Evolutionary conservation across 2,888 invertebrate genomes (phyloP).

Genomic region (Orthosia incerta): DNA sequence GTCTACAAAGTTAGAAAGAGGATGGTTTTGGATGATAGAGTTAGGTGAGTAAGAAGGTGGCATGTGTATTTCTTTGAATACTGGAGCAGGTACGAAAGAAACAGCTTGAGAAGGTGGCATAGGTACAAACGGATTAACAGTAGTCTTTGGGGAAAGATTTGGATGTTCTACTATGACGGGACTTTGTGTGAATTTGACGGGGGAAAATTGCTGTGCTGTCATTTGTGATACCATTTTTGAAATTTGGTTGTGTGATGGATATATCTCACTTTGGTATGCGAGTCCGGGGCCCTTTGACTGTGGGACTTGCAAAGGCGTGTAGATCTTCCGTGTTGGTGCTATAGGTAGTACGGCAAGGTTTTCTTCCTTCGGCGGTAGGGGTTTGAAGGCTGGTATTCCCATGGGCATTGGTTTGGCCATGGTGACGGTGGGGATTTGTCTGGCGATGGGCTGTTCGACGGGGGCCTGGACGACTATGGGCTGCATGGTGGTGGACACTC

Average conservation of each 20-base stretch:
- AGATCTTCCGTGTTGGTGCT: constrained; percentile 79
- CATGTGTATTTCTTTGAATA: constrained; percentile 82
- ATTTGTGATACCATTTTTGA: constrained; percentile 88
- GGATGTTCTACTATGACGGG: constrained; percentile 79
- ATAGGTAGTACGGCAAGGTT: constrained; percentile 90
- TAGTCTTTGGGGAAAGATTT: constrained; percentile 84
- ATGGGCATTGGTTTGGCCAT: constrained; percentile 90
- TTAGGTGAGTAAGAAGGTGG: constrained; percentile 74
- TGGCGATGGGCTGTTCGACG: constrained; percentile 72
- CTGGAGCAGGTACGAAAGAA: constrained; percentile 82
- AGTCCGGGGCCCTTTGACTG: constrained; percentile 83
- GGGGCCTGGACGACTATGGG: constrained; percentile 83
- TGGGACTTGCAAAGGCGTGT: constrained; percentile 82
- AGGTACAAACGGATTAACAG: constrained; percentile 90
- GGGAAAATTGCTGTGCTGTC: constrained; percentile 84
- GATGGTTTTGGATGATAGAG: constrained; percentile 81
- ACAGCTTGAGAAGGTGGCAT: constrained; percentile 83
- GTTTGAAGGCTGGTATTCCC: constrained; percentile 95
- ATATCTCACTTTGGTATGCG: constrained; percentile 87
- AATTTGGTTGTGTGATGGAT: constrained; percentile 84
- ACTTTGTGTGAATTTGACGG: constrained; percentile 80
- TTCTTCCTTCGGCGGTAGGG: constrained; percentile 92
- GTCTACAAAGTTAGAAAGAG: constrained; percentile 89
- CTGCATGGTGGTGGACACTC: constrained; percentile 82
- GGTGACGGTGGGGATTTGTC: constrained; percentile 78